Evolutionary conservation across 2,888 invertebrate species (phyloP).

Genomic region (Periphyllus acericola): DNA sequence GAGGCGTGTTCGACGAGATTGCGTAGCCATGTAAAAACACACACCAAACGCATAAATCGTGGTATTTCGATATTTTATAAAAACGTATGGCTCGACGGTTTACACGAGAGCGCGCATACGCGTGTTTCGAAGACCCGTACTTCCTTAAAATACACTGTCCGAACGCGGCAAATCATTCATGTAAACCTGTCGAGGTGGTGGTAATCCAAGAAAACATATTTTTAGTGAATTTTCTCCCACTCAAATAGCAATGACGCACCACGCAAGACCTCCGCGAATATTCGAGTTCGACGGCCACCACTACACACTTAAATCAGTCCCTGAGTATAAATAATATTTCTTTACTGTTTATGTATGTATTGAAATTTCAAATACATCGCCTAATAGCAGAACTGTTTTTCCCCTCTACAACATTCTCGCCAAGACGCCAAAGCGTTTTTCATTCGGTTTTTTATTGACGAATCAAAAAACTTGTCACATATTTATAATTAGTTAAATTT

Average conservation of each 20-base stretch:
- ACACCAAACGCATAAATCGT: not conserved
- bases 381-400: not conserved
- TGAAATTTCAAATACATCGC: not conserved
- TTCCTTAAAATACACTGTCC: not conserved
- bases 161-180: not conserved
- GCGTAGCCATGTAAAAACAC: not conserved
- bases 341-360: not conserved
- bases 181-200: not conserved
- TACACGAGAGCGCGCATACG: not conserved
- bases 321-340: not conserved
- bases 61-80: not conserved
- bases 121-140: not conserved
- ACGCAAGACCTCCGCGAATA: not conserved
- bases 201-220: not conserved
- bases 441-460: not conserved
- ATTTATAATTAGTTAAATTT: no score
- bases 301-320: not conserved
- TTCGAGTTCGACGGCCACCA: not conserved
- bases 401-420: not conserved
- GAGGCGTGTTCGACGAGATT: not conserved
- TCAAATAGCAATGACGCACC: not conserved
- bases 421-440: not conserved
- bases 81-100: not conserved
- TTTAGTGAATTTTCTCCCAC: slow-evolving; percentile 18
- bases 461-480: not conserved